Conservation (phyloP, 2,888 invertebrate species). For the Scaptomyza reducta region DNA sequence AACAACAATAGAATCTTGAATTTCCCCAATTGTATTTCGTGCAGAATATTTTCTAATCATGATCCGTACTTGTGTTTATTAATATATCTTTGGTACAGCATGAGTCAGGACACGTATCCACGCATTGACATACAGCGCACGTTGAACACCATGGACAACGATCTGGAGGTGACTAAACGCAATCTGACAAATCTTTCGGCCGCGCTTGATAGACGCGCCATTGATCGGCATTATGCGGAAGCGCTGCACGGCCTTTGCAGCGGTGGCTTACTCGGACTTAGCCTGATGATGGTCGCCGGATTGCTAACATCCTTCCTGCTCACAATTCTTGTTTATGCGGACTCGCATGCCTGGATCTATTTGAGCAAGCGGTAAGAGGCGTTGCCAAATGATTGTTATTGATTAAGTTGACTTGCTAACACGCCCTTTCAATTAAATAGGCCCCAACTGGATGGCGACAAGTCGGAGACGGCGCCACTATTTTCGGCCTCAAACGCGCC, state of each 20-base stretch:
- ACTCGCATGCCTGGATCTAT: constrained; percentile 98
- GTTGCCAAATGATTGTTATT: background rate
- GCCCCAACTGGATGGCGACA: constrained; percentile 82
- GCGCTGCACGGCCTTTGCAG: constrained; percentile 93
- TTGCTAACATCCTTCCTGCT: constrained; percentile 94
- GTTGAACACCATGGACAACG: constrained; percentile 82
- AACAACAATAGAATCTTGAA: too few relatives aligned
- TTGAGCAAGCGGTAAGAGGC: constrained; percentile 92
- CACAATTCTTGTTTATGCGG: constrained; percentile 95
- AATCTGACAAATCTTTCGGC: constrained; percentile 85
- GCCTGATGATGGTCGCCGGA: constrained; percentile 94
- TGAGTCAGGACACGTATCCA: constrained; percentile 84
- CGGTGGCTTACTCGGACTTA: constrained; percentile 91
- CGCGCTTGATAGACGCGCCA: constrained; percentile 91
- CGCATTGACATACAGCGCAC: constrained; percentile 82
- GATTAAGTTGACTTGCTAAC: background rate
- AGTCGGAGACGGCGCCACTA: constrained; percentile 84
- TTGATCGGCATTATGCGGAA: constrained; percentile 92
- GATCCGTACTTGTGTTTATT: too few relatives aligned
- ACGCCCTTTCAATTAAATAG: constrained; percentile 54
- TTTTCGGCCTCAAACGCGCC: constrained; percentile 83
- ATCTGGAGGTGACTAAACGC: constrained; percentile 83
- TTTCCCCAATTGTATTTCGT: too few relatives aligned
- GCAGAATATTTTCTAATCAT: too few relatives aligned
- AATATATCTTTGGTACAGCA: constrained; percentile 59